phyloP scores from a whole-genome alignment of 2,888 invertebrate species.

The Folsomia candida region DNA sequence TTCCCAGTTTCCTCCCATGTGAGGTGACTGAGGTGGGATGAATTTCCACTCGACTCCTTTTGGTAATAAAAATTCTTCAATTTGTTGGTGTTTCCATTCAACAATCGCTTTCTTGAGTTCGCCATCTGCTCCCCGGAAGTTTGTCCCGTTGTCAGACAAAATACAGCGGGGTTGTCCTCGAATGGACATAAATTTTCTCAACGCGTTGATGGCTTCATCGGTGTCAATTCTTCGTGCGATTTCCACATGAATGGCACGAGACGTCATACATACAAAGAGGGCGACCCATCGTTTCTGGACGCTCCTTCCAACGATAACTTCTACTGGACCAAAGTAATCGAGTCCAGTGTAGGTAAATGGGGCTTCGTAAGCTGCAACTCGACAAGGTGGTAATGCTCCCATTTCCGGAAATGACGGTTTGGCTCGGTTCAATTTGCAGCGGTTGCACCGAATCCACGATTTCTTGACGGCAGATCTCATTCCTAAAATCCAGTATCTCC shows the following conservation, averaged over 20 bases:
- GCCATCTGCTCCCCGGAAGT: too few relatives aligned
- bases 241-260: too few relatives aligned
- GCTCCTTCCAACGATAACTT: too few relatives aligned
- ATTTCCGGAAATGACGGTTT: constrained; percentile 13
- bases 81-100: neutral
- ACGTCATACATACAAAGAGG: too few relatives aligned
- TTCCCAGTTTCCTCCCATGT: neutral
- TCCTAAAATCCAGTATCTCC: constrained; percentile 18
- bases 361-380: neutral
- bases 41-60: constrained; percentile 1
- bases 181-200: too few relatives aligned
- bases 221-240: neutral
- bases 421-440: constrained; percentile 5
- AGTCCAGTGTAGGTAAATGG: constrained; percentile 13
- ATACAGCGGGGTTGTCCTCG: neutral
- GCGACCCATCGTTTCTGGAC: too few relatives aligned
- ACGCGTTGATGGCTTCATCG: too few relatives aligned
- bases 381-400: constrained; percentile 13
- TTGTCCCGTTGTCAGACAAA: neutral
- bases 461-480: constrained; percentile 6
- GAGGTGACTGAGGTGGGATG: neutral
- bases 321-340: too few relatives aligned
- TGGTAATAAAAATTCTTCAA: neutral
- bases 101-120: neutral
- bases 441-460: constrained; percentile 1